These are phyloP conservation scores for Anthopleura sola DNA, from an alignment of 64 coral and sea anemone species.

Conservation along the genomic window DNA sequence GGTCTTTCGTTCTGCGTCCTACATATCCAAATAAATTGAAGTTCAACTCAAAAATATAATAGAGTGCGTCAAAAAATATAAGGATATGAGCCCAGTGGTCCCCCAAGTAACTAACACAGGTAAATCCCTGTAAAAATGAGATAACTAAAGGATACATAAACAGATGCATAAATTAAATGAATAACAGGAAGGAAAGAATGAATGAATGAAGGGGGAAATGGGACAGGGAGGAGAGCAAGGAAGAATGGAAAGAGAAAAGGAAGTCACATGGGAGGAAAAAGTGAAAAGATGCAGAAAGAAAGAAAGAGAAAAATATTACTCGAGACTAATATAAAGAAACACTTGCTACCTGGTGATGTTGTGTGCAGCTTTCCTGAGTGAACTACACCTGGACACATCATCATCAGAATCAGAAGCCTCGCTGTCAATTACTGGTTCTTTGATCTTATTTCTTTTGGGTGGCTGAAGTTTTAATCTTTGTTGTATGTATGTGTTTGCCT, in stretches of 20 bases:
- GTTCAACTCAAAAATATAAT: too few species aligned
- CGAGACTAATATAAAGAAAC: background rate
- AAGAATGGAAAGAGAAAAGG: background rate
- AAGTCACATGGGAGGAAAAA: background rate
- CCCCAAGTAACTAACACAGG: too few species aligned
- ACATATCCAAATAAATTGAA: too few species aligned
- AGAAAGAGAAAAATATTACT: background rate
- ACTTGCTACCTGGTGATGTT: conserved; percentile 68
- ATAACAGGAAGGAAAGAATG: too few species aligned
- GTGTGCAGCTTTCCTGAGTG: conserved; percentile 76
- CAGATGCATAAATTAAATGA: too few species aligned
- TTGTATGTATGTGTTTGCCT: conserved; percentile 10
- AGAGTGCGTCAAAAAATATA: too few species aligned
- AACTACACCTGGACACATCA: conserved; percentile 70
- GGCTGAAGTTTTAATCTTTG: conserved; percentile 21
- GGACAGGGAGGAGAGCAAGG: background rate
- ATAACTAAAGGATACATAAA: too few species aligned
- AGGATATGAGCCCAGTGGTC: too few species aligned
- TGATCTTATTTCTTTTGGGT: conserved; percentile 5
- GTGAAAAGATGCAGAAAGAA: background rate
- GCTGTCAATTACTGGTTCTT: conserved; percentile 38
- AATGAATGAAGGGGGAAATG: too few species aligned
- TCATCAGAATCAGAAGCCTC: conserved; percentile 59
- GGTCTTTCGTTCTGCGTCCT: too few species aligned
- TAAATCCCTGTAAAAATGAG: too few species aligned